Evolutionary conservation across 2,888 invertebrate genomes (phyloP), one percentile per base, ranked within the genome.

Genomic region (Eumacrocentrus americanus): DNA sequence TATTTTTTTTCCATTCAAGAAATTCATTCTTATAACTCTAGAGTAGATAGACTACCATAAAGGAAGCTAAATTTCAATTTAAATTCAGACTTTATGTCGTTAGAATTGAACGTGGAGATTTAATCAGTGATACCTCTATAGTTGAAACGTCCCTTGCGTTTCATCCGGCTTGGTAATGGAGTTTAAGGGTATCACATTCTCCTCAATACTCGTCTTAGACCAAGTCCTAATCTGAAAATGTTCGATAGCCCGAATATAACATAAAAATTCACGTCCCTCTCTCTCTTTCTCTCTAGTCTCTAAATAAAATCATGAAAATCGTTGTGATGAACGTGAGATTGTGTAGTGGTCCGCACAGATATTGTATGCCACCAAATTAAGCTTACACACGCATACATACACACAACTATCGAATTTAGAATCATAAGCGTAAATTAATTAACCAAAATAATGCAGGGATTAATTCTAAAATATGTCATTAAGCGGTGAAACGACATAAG

Each of bases 181-280:
- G 70, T 75, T 75, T 74, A 79, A 75, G 51, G 78, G 74, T 71
- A 77, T 77, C 67, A 75, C 70, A 68, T 67, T 75, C 65, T 77
- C 78, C 67, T 78, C 78, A 64, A 72, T 68, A 72, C 69, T 76
- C 71, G 71, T 74, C 67, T 66, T 74, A 65, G 77, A 75, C 63
- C 72, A 68, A 72, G 72, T 75, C 63, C 69, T 73, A 53, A 71
- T 75, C 75, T 76, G 75, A n/a, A n/a, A n/a, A n/a, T n/a, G n/a
- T n/a, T n/a, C n/a, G n/a, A n/a, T n/a, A n/a, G n/a, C n/a, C n/a
- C n/a, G n/a, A n/a, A n/a, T n/a, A n/a, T n/a, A n/a, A n/a, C n/a
- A n/a, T n/a, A n/a, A n/a, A n/a, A n/a, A n/a, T n/a, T n/a, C n/a
- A n/a, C n/a, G n/a, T n/a, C n/a, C n/a, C n/a, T n/a, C n/a, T n/a